phyloP scores from a whole-genome alignment of 1,140 invertebrate species.

The Rhopalosiphum maidis region DNA sequence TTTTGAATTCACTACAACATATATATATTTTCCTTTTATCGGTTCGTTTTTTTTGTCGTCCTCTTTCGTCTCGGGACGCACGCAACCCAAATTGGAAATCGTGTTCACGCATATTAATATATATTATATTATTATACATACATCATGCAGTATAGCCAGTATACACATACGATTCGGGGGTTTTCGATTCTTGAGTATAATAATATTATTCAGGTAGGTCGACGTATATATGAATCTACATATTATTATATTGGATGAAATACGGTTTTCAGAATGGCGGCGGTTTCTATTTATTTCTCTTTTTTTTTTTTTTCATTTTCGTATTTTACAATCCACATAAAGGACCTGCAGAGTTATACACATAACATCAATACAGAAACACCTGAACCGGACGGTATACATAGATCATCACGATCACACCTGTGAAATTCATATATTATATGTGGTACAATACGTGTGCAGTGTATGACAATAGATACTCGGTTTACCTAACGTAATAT shows the following conservation, averaged over 20 bases:
- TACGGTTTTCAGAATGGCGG: not conserved
- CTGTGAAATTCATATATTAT: not conserved
- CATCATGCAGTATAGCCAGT: not conserved
- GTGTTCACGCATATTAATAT: not conserved
- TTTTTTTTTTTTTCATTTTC: not conserved
- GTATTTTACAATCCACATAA: not conserved
- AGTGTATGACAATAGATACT: not conserved
- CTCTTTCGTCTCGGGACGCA: not conserved
- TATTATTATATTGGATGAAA: not conserved
- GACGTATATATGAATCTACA: not conserved
- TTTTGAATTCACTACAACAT: not conserved
- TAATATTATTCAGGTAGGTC: not conserved
- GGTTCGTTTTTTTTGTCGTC: not conserved
- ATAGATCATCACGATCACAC: not conserved
- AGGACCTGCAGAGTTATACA: not conserved
- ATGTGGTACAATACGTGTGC: not conserved
- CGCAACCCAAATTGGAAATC: constrained; percentile 15
- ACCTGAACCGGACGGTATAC: not conserved
- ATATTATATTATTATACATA: not conserved
- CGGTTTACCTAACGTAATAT: not conserved
- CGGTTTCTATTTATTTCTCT: not conserved
- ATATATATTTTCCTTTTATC: not conserved
- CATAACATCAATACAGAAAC: not conserved
- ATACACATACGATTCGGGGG: not conserved
- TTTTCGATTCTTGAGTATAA: not conserved